Conservation (phyloP, 2,888 invertebrate species). For the Pseudococcus jackbeardsleyi region DNA sequence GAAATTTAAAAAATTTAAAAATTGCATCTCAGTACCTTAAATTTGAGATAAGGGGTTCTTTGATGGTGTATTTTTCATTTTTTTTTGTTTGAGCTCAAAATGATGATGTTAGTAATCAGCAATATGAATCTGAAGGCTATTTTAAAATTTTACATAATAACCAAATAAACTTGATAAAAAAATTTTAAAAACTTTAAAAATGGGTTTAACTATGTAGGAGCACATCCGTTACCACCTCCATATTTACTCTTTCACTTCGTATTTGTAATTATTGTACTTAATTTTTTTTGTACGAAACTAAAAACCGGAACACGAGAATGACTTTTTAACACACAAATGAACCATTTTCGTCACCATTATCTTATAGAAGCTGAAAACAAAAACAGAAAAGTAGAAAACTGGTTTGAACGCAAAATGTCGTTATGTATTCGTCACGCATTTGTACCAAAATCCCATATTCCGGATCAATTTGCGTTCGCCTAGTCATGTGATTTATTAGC, state of each 20-base stretch:
- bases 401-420: neutral
- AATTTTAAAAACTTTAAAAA: no score
- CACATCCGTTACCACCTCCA: no score
- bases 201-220: no score
- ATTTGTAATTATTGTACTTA: neutral
- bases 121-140: no score
- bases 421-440: constrained; percentile 41
- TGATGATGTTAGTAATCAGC: no score
- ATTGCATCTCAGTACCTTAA: no score
- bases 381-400: neutral
- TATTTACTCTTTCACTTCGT: neutral
- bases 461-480: constrained; percentile 34
- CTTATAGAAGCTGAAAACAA: neutral
- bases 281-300: neutral
- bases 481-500: neutral
- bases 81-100: no score
- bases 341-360: constrained; percentile 14
- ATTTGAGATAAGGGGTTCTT: no score
- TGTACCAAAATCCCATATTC: constrained; percentile 41
- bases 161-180: no score
- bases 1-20: no score
- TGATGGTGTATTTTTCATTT: no score
- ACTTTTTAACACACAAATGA: constrained; percentile 32
- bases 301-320: constrained; percentile 10
- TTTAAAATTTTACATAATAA: no score